phyloP scores from a whole-genome alignment of 2,797 vertebrate genomes.

The Holocentrus rufus region DNA sequence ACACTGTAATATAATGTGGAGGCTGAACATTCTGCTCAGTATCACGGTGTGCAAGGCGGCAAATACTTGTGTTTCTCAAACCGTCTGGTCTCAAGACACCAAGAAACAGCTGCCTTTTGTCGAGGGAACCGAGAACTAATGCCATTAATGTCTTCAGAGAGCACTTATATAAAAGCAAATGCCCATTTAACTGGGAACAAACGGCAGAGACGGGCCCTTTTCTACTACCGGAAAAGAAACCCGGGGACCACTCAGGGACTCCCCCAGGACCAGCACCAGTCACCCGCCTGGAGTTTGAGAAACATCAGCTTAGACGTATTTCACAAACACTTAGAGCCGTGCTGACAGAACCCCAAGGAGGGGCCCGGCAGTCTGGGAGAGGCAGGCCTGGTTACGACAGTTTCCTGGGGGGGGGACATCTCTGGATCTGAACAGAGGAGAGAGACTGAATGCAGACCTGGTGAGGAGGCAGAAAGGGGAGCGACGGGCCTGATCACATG shows the following conservation, averaged over 20 bases:
- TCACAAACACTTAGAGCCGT: constrained; percentile 16
- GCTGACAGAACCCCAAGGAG: constrained; percentile 5
- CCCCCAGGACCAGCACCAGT: constrained; percentile 21
- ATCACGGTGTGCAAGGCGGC: too few relatives aligned
- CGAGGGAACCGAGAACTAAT: background rate
- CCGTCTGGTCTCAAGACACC: background rate
- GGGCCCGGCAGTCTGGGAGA: background rate
- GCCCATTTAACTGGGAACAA: background rate
- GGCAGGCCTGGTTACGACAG: background rate
- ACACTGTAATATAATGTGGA: too few relatives aligned
- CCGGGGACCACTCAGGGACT: constrained; percentile 1
- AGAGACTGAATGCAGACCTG: background rate
- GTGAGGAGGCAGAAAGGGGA: background rate
- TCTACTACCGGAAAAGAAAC: constrained; percentile 12
- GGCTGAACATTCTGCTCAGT: too few relatives aligned
- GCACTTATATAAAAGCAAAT: background rate
- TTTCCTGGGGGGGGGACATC: background rate
- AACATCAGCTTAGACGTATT: constrained; percentile 39
- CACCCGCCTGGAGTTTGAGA: constrained; percentile 10
- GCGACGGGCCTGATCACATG: background rate
- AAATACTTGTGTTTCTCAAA: background rate
- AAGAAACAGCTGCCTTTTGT: background rate
- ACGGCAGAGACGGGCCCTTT: background rate
- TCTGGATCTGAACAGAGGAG: background rate
- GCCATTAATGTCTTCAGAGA: background rate